These are phyloP conservation scores for Notechis scutatus DNA, from an alignment of 2,113 vertebrate species.

Conservation along the genomic window DNA sequence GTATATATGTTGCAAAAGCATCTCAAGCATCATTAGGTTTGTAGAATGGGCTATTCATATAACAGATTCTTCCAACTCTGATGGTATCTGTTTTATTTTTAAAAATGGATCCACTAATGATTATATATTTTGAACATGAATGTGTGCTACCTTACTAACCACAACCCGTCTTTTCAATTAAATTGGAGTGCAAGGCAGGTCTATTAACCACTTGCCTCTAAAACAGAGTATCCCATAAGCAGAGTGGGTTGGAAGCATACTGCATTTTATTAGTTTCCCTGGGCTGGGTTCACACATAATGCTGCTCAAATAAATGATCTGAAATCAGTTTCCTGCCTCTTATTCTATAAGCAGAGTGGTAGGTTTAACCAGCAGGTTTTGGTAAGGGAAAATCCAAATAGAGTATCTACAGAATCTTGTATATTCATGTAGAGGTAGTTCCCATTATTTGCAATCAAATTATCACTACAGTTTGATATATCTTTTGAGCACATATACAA, in stretches of 20 bases:
- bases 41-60: neutral
- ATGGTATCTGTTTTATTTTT: neutral
- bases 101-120: neutral
- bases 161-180: neutral
- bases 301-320: neutral
- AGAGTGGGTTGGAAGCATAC: neutral
- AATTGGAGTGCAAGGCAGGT: neutral
- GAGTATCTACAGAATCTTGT: neutral
- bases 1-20: neutral
- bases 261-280: neutral
- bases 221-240: neutral
- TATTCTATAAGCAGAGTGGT: neutral
- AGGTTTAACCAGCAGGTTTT: neutral
- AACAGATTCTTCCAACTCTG: neutral
- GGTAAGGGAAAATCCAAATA: neutral
- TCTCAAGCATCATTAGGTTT: neutral
- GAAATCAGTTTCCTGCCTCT: neutral
- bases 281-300: neutral
- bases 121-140: neutral
- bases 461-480: neutral
- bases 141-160: neutral
- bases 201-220: neutral
- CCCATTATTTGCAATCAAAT: neutral
- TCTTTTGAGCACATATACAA: neutral
- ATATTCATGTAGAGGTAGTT: too few species aligned